A percentile compares a stretch with the other conserved stretches of the same genome.
These are phyloP conservation scores for Parasteatoda lunata DNA, from an alignment of 2,888 invertebrate genomes.

Conservation along the genomic window DNA sequence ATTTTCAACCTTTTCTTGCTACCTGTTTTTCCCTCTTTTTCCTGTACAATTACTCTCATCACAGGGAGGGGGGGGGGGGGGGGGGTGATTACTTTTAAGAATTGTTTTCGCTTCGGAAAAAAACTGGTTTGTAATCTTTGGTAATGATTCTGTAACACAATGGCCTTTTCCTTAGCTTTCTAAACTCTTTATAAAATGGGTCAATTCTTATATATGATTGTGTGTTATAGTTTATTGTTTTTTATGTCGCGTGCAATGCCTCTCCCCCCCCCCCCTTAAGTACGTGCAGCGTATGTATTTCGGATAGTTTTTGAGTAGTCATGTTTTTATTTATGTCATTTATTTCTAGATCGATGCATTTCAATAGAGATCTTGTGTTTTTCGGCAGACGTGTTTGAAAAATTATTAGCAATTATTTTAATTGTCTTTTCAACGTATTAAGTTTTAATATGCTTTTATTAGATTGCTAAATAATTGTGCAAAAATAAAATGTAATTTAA, in stretches of 20 bases:
- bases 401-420: too few relatives aligned
- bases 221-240: not conserved
- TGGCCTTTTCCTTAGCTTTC: conserved; percentile 21
- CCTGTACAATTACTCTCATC: not conserved
- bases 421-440: too few relatives aligned
- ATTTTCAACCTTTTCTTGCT: conserved; percentile 9
- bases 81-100: conserved; percentile 2
- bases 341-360: too few relatives aligned
- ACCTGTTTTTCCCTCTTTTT: conserved; percentile 11
- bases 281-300: conserved; percentile 1
- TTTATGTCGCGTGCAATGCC: not conserved
- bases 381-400: too few relatives aligned
- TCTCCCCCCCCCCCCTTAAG: too few relatives aligned
- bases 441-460: too few relatives aligned
- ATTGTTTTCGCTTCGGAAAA: not conserved
- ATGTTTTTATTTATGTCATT: not conserved
- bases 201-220: conserved; percentile 2
- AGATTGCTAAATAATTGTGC: too few relatives aligned
- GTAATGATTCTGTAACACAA: conserved; percentile 53
- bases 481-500: too few relatives aligned
- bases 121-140: conserved; percentile 54
- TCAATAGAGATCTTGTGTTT: too few relatives aligned
- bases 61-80: not conserved
- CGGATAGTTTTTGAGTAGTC: not conserved
- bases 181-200: conserved; percentile 24